Conservation (phyloP, 2,888 invertebrate genomes). For the Tenthredo notha region DNA sequence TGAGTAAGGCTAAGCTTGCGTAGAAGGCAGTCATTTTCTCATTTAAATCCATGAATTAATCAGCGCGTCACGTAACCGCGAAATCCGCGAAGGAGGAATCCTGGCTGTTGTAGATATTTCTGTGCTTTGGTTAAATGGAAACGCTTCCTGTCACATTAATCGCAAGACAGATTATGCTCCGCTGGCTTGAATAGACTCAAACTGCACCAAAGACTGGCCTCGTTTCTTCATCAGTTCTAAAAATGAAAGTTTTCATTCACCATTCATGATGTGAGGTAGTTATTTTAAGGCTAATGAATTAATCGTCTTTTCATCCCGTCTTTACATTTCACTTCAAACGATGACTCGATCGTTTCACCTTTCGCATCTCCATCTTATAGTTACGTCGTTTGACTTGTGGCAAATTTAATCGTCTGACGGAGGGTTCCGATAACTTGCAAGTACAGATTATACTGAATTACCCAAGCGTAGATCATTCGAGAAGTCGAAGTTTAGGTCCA, state of each 20-base stretch:
- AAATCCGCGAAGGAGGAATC: conserved; percentile 5
- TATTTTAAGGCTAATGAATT: not conserved
- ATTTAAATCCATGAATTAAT: conserved; percentile 41
- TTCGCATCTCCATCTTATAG: not conserved
- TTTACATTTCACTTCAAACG: not conserved
- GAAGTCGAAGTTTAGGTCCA: conserved; percentile 3
- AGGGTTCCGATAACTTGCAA: conserved; percentile 25
- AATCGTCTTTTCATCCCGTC: not conserved
- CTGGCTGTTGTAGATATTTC: conserved; percentile 1
- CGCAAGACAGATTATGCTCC: not conserved
- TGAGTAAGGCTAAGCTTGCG: conserved; percentile 3
- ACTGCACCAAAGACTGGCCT: not conserved
- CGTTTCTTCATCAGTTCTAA: not conserved
- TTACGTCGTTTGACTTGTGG: not conserved
- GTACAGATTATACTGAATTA: conserved; percentile 23
- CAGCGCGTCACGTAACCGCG: conserved; percentile 1
- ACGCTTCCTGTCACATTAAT: not conserved
- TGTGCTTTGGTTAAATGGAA: conserved; percentile 8
- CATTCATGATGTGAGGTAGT: not conserved
- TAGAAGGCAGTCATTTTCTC: conserved; percentile 20
- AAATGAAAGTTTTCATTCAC: conserved; percentile 15
- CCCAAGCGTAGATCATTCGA: conserved; percentile 20
- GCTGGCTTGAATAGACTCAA: not conserved
- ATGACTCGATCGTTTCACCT: conserved; percentile 29
- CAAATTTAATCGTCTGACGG: conserved; percentile 12